Base-by-base conservation (phyloP, 2,113 vertebrate genomes). In the Neomonachus schauinslandi region DNA sequence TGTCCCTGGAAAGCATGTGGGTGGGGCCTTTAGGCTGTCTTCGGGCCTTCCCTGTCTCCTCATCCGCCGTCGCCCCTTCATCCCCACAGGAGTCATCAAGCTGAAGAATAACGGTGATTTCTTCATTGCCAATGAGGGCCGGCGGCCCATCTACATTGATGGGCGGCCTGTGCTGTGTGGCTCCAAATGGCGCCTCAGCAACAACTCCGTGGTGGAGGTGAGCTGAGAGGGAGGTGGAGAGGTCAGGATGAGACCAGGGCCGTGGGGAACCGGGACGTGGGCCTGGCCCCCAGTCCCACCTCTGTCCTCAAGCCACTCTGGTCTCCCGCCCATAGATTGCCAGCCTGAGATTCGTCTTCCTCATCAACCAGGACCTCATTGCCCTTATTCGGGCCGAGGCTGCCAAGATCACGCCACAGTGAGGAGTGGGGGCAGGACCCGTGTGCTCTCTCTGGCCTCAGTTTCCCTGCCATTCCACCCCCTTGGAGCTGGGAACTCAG, bases 361-460 rank as follows among this genome's bases (percentile, higher is more conserved):
- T 99, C 90, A 99, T 99, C 98, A 99, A 99, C 98, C 99, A 99
- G 98, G 99, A 99, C 94, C 99, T 99, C 91, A 99, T 99, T 59
- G 99, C 99, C 7, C 99, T 99, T 76, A 99, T 99, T 98, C 99
- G 99, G 99, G 99, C 99, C 0, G 99, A 99, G 98, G 99, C 99
- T 15, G 99, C 99, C 96, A 99, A 99, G 98, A 99, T 99, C 98
- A 99, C 99, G 12, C 99, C 99, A 97, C 99, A 99, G 98, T 99
- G 98, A 99, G 63, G 4, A 21, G 46, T 79, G 84, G 51, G 19
- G 39, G 74, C 65, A 63, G 93, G 61, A 24, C n/a, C 80, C 24
- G 16, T 8, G 19, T 26, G 24, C 21, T 31, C 82, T 89, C 22
- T 72, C 77, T 69, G 57, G 96, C 83, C 91, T 95, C 46, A 13